phyloP scores from a whole-genome alignment of 2,113 vertebrate species.

The Gobius niger region DNA sequence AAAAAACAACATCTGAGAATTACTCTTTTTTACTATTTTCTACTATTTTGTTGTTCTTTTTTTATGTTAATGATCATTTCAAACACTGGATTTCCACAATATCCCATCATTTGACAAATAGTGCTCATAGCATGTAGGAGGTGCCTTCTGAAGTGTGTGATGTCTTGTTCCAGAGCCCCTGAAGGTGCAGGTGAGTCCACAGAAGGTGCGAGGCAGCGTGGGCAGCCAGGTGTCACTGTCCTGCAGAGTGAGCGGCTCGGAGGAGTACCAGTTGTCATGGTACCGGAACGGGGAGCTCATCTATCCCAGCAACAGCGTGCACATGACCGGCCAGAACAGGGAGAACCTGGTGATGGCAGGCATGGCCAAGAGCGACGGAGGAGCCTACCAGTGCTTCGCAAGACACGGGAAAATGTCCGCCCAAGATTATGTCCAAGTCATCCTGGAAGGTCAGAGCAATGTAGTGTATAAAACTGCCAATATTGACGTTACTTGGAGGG shows the following conservation, averaged over 20 bases:
- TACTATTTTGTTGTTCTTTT: too few species aligned
- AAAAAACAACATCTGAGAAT: too few species aligned
- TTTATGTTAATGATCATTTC: too few species aligned
- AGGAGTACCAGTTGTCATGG: constrained; percentile 95
- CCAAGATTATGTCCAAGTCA: constrained; percentile 95
- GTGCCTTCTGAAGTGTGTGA: neutral
- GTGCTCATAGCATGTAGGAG: too few species aligned
- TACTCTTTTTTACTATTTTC: too few species aligned
- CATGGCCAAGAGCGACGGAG: constrained; percentile 96
- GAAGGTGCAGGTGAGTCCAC: constrained; percentile 90
- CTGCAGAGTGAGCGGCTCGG: constrained; percentile 89
- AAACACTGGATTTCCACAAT: neutral
- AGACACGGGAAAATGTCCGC: constrained; percentile 94
- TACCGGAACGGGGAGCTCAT: constrained; percentile 95
- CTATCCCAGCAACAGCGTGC: constrained; percentile 88
- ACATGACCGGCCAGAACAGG: constrained; percentile 87
- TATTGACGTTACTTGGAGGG: too few species aligned
- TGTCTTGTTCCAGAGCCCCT: constrained; percentile 80
- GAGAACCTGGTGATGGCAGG: constrained; percentile 96
- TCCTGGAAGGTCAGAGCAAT: constrained; percentile 83
- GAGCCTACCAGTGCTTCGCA: constrained; percentile 97
- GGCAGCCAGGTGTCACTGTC: constrained; percentile 96
- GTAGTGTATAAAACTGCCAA: neutral
- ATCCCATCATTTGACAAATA: too few species aligned
- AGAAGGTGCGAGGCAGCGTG: constrained; percentile 95